Conservation (phyloP, 1,140 invertebrate genomes). For the Drosophila sp. region DNA sequence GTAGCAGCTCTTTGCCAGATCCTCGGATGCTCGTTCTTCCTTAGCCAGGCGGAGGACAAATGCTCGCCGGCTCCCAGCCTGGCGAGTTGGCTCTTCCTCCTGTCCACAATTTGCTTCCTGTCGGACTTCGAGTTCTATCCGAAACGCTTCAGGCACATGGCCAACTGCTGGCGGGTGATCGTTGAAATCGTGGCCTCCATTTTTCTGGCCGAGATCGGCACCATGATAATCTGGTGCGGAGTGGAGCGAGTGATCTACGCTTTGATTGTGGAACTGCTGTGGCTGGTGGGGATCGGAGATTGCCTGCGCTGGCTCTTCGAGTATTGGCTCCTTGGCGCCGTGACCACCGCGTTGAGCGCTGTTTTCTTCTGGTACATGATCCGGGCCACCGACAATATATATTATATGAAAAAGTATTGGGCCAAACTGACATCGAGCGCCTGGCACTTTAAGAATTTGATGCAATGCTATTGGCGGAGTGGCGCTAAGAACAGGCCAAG, state of each 20-base stretch:
- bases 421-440: neutral
- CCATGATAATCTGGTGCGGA: conserved; percentile 56
- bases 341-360: conserved; percentile 22
- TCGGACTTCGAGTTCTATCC: conserved; percentile 52
- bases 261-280: conserved; percentile 15
- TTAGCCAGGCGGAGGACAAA: conserved; percentile 46
- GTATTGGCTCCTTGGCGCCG: conserved; percentile 42
- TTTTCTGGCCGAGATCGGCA: conserved; percentile 43
- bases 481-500: conserved; percentile 10
- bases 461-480: conserved; percentile 32
- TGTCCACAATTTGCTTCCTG: conserved; percentile 39
- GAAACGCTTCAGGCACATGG: conserved; percentile 43
- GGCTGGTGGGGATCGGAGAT: neutral
- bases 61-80: conserved; percentile 54
- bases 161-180: conserved; percentile 28
- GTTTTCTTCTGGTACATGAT: conserved; percentile 46
- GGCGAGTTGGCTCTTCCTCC: conserved; percentile 54
- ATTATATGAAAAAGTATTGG: neutral
- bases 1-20: conserved; percentile 43
- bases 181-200: conserved; percentile 41
- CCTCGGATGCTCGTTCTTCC: conserved; percentile 40
- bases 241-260: conserved; percentile 42
- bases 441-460: neutral
- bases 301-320: neutral
- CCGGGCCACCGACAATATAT: conserved; percentile 38